A percentile compares a stretch with the other conserved stretches of the same genome.
These are phyloP conservation scores for Tarsius wallacei DNA, from an alignment of 2,797 vertebrate species.

Conservation along the genomic window DNA sequence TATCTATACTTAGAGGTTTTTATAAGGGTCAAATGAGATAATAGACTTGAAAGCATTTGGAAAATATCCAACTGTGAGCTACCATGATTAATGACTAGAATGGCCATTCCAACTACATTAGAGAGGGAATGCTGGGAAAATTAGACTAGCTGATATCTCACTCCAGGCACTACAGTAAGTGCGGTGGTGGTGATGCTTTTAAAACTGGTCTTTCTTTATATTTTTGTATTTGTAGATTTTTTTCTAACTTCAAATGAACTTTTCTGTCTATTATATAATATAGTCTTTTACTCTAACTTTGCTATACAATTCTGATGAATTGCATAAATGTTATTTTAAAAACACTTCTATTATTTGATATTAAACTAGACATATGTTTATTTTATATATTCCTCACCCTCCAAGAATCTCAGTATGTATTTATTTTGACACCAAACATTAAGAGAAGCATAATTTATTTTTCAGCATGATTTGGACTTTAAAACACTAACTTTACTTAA, in stretches of 20 bases:
- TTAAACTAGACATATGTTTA: neutral
- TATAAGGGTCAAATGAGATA: constrained; percentile 9
- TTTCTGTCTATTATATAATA: neutral
- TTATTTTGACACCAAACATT: neutral
- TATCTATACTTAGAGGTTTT: neutral
- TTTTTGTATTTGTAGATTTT: neutral
- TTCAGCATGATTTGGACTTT: neutral
- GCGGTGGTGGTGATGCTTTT: accelerated
- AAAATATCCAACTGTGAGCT: neutral
- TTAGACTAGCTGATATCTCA: accelerated
- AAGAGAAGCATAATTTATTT: constrained; percentile 36
- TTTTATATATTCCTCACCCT: neutral
- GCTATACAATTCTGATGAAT: neutral
- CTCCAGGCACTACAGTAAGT: accelerated
- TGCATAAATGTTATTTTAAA: neutral
- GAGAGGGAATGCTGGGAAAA: neutral
- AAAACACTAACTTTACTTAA: neutral
- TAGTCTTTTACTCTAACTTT: neutral
- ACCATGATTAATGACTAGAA: neutral
- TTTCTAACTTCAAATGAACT: neutral
- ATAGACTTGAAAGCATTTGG: constrained; percentile 49
- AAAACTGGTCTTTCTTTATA: neutral
- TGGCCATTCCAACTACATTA: neutral
- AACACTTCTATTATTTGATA: neutral
- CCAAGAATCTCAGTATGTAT: neutral